A percentile compares a stretch with the other conserved stretches of the same genome.
phyloP scores from a whole-genome alignment of 2,113 vertebrate species.

The Neodontobutis hainanensis region DNA sequence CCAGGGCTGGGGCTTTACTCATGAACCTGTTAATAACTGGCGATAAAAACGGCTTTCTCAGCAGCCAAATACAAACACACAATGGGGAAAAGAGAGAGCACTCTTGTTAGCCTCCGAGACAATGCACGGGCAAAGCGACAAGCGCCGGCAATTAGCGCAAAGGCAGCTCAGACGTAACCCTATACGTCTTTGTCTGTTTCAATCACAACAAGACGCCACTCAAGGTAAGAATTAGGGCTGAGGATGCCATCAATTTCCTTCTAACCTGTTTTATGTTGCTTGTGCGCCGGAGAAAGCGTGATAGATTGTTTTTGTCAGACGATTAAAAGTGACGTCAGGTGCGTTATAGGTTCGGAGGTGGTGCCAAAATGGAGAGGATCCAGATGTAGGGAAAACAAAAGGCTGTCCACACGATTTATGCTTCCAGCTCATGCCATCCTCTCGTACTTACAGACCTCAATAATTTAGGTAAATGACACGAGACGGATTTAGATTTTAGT shows the following conservation, averaged over 20 bases:
- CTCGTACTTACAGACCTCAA: no score
- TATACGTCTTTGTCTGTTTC: constrained; percentile 96
- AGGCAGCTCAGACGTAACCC: constrained; percentile 87
- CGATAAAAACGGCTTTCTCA: constrained; percentile 88
- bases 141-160: constrained; percentile 92
- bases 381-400: no score
- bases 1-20: constrained; percentile 87
- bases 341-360: constrained; percentile 76
- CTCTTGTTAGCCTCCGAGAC: constrained; percentile 91
- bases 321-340: constrained; percentile 87
- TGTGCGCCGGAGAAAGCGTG: constrained; percentile 85
- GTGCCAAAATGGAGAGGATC: no score
- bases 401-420: no score
- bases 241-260: constrained; percentile 92
- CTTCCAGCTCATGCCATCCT: no score
- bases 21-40: constrained; percentile 92
- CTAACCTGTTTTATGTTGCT: constrained; percentile 91
- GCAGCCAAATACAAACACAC: constrained; percentile 87
- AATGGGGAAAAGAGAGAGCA: constrained; percentile 66
- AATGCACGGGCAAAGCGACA: constrained; percentile 88
- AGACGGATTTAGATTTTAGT: no score
- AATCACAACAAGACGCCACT: constrained; percentile 85
- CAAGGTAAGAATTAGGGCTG: constrained; percentile 87
- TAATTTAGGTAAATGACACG: no score
- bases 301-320: constrained; percentile 94